Evolutionary conservation across 1,140 invertebrate species (phyloP), one percentile per base, ranked within the genome.

Genomic region (Lamellibrachia luymesi): DNA sequence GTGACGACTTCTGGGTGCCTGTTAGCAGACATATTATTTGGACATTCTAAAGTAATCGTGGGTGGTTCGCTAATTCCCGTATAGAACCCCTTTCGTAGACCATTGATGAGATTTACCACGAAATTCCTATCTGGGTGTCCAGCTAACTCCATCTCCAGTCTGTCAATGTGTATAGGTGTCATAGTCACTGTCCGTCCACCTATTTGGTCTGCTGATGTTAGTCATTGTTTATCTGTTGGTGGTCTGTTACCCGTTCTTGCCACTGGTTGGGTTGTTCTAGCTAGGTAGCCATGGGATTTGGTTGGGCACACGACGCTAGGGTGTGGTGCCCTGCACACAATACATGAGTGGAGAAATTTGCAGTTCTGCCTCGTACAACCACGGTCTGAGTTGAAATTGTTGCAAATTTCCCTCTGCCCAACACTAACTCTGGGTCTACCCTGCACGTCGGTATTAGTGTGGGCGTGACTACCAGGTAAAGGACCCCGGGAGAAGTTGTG

Each of bases 141-240:
- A 10, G 91, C n/a, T 91, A 91, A 91, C 51, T 91, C 49, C 17
- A 51, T 50, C 49, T 50, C 91, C 91, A 91, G n/a, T 50, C 10
- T 51, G n/a, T 91, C 49, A 7, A 91, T 51, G 91, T 91, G 10
- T 50, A 91, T 91, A 22, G 91, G 91, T 10, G 91, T 91, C n/a
- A 25, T 10, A n/a, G 49, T 51, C 49, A 91, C 91, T 91, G 6
- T 51, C 49, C 22, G 51, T 51, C 10, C 51, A 51, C 17, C 51
- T 50, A 50, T 91, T 2, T 50, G 51, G 91, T 51, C 7, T 27
- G 91, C n/a, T 25, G 5, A 2, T 80, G 13, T 80, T 22, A 10
- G 4, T 80, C 64, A 80, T 80, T 80, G 64, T 80, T 8, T n/a
- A n/a, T n/a, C 64, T 6, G 64, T 80, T 22, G 64, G 64, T 80